Conservation (phyloP, 2,888 invertebrate genomes). For the Melanostoma mellinum region DNA sequence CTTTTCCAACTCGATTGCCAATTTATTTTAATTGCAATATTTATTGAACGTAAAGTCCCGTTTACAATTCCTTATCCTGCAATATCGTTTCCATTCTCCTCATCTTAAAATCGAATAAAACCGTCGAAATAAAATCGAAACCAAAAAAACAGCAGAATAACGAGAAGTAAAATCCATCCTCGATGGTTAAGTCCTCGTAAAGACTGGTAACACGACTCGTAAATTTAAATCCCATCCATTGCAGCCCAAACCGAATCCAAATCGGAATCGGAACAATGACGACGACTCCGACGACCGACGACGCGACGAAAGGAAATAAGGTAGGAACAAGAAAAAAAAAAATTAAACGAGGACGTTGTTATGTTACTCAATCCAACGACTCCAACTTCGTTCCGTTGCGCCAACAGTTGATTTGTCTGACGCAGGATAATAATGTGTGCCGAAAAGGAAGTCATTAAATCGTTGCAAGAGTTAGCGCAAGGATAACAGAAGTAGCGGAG, state of each 20-base stretch:
- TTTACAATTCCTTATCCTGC: conserved; percentile 54
- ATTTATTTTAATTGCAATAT: conserved; percentile 73
- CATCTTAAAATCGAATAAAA: conserved; percentile 38
- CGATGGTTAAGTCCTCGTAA: conserved; percentile 70
- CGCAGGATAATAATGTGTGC: conserved; percentile 73
- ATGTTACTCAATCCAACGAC: conserved; percentile 5
- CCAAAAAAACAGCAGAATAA: conserved; percentile 34
- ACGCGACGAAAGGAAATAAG: too few species aligned
- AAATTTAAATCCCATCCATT: conserved; percentile 69
- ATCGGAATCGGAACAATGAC: conserved; percentile 21
- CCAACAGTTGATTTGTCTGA: conserved; percentile 73
- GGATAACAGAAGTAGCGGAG: conserved; percentile 21
- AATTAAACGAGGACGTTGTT: conserved; percentile 33
- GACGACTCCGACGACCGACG: conserved; percentile 8
- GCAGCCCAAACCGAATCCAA: conserved; percentile 19
- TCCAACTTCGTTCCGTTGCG: conserved; percentile 17
- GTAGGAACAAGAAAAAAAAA: conserved; percentile 14
- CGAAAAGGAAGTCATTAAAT: conserved; percentile 73
- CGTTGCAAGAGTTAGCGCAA: conserved; percentile 64
- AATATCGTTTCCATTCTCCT: conserved; percentile 45
- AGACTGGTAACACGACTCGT: conserved; percentile 68
- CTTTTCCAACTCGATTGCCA: conserved; percentile 70
- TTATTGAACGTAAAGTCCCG: conserved; percentile 71
- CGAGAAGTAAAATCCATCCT: conserved; percentile 55
- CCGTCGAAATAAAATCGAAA: conserved; percentile 39